Base-by-base conservation (phyloP, 2,888 invertebrate genomes). In the Eucera pruinosa region DNA sequence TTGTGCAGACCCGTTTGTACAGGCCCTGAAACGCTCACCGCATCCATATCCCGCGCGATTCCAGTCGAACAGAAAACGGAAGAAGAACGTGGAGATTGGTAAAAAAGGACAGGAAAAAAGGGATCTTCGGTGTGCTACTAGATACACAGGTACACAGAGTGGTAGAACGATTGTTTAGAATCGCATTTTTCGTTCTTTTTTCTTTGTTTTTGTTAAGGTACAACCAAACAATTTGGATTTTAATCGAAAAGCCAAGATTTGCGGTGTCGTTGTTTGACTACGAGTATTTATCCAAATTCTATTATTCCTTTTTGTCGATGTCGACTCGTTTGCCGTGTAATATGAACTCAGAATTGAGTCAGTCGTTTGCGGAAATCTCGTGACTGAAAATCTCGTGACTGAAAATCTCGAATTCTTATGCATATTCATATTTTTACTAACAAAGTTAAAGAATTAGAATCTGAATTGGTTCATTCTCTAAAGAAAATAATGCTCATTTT, bases 1-100 rank as follows among this genome's bases (percentile, higher is more conserved):
- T 84, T 80, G 78, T 80, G 78, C 78, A 77, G 70, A 66, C 62
- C 73, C 80, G 78, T 68, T 78, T 78, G 77, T 65, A 64, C 78
- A 25, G 62, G 52, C 39, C 15, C 55, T 48, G 66, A 61, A 78
- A 65, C 65, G 67, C 65, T 73, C 67, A 25, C 45, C 69, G 77
- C 77, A 43, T 72, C 69, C 60, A 64, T 64, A 61, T 30, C 72
- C 62, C 70, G 54, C 70, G 54, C 43, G 62, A 41, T 69, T 65
- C 61, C 54, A 60, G 65, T 33, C 20, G 30, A 57, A 67, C 43
- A 58, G 61, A 61, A 65, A 64, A 5, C 36, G 20, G 50, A 50
- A 27, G 39, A 50, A 77, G 50, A 23, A 52, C 48, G 66, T 47
- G 50, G 67, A 62, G 76, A 76, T 58, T 45, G 48, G 20, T 39